phyloP scores from a whole-genome alignment of 1,140 invertebrate species.

The Acromyrmex charruanus region DNA sequence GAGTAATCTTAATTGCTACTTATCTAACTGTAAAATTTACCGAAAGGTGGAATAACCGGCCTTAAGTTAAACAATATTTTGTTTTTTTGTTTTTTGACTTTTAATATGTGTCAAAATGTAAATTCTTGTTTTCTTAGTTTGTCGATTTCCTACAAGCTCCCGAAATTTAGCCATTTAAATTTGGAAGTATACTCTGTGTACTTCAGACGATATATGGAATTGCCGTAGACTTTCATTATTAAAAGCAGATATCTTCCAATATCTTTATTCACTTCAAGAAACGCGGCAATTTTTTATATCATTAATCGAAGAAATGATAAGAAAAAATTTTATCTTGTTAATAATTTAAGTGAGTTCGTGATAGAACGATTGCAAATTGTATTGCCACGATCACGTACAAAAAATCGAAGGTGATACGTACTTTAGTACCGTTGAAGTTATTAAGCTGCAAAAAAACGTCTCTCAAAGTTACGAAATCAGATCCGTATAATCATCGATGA shows the following conservation, averaged over 20 bases:
- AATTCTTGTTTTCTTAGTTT: too few species aligned
- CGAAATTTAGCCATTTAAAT: too few species aligned
- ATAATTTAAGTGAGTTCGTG: conserved; percentile 2
- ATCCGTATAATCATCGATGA: conserved; percentile 45
- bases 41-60: too few species aligned
- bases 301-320: neutral
- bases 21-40: too few species aligned
- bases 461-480: conserved; percentile 33
- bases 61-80: too few species aligned
- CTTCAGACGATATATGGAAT: neutral
- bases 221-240: neutral
- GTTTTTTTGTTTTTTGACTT: too few species aligned
- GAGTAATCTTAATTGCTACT: too few species aligned
- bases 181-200: too few species aligned
- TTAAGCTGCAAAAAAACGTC: conserved; percentile 17
- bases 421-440: neutral
- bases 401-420: neutral
- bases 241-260: neutral
- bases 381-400: neutral
- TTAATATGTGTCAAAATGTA: too few species aligned
- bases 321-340: neutral
- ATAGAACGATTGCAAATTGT: conserved; percentile 4
- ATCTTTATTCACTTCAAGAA: neutral
- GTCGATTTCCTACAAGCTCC: too few species aligned
- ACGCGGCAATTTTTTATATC: neutral